Evolutionary conservation across 2,113 vertebrate genomes (phyloP), one percentile per base, ranked within the genome.

Genomic region (Erythrolamprus reginae): DNA sequence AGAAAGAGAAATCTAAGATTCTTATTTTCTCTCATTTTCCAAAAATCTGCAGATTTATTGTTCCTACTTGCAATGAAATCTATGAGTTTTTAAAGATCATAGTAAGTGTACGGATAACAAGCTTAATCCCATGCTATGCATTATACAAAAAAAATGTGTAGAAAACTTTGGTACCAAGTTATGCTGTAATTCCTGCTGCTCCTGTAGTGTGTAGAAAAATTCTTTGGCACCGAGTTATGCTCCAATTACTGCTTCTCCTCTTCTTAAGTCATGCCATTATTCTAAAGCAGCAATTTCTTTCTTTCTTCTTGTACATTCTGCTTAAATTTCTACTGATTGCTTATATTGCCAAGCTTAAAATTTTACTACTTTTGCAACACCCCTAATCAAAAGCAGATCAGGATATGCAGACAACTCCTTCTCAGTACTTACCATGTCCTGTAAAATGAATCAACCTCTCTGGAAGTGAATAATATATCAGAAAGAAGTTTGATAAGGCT

Each of bases 381-480:
- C 58, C 33, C 50, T n/a, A 53, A 85, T 88, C 89, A 89, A 83
- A 83, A 93, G 51, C 50, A 13, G 38, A 53, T 88, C 26, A 10
- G 8, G n/a, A 84, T 0, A 17, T 82, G 89, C 91, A 90, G 45
- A 48, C 33, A 51, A 61, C 53, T 33, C 28, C 58, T n/a, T 33
- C 28, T 82, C 85, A 24, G 88, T 87, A 61, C 82, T 88, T 90
- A 51, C 93, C 88, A 42, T 89, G 89, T 88, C 86, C 93, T 88
- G 88, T 88, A 58, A 93, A 93, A 90, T 85, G 24, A 92, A 92
- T 87, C 88, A 92, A 51, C 83, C 77, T 94, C 84, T 61, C 85
- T 45, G 3, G 65, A 94, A 89, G 51, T 89, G 92, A 87, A 94
- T 92, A 93, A 95, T 77, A 89, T 50, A 88, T 89, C 90, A 10